Evolutionary conservation across 2,797 vertebrate species (phyloP).

Genomic region (Pangasius sanitwongsei): DNA sequence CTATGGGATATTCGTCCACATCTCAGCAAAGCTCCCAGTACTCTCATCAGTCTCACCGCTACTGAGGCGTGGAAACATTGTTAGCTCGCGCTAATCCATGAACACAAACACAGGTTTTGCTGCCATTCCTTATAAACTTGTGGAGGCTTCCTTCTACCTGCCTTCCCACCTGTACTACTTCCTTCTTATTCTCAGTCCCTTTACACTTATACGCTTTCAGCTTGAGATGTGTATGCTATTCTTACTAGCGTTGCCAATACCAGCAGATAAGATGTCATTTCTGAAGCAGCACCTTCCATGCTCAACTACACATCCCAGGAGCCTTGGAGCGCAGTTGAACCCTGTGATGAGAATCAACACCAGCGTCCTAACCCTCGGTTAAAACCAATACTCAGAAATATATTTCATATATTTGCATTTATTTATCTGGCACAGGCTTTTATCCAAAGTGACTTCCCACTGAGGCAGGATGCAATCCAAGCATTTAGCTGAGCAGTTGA

Average conservation of each 20-base stretch:
- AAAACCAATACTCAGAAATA: background rate
- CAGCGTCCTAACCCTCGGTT: conserved; percentile 1
- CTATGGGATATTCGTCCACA: conserved; percentile 91
- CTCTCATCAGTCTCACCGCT: conserved; percentile 90
- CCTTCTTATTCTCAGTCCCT: background rate
- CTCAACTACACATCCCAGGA: conserved; percentile 8
- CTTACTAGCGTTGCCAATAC: conserved; percentile 11
- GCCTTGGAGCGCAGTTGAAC: conserved; percentile 3
- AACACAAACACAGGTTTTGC: background rate
- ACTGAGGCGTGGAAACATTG: conserved; percentile 73
- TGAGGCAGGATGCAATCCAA: background rate
- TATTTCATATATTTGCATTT: background rate
- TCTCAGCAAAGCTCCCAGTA: conserved; percentile 96
- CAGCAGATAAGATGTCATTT: conserved; percentile 22
- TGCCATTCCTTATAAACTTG: conserved; percentile 19
- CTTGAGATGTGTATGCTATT: background rate
- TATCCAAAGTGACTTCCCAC: background rate
- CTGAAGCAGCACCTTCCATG: background rate
- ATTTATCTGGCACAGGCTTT: background rate
- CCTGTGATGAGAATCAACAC: conserved; percentile 16
- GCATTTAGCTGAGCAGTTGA: background rate
- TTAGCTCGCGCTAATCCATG: background rate
- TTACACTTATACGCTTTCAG: background rate
- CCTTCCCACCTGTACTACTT: background rate
- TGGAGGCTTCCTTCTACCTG: background rate